Conservation (phyloP, 2,113 vertebrate genomes). For the Trichomycterus rosablanca region DNA sequence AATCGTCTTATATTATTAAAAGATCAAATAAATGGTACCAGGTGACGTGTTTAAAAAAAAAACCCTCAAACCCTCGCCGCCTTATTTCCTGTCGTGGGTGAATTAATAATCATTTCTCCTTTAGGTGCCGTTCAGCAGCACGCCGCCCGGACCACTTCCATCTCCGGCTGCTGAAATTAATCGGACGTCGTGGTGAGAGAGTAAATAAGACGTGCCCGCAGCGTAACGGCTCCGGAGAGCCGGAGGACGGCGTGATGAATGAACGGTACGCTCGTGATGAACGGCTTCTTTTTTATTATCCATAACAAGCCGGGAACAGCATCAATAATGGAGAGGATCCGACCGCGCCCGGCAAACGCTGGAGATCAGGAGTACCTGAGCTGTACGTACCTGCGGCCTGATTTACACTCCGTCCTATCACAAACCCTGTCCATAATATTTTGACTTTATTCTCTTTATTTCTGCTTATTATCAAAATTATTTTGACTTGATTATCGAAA, state of each 20-base stretch:
- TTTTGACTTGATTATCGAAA: too few species aligned
- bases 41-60: constrained; percentile 33
- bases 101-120: constrained; percentile 49
- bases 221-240: constrained; percentile 37
- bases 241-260: constrained; percentile 38
- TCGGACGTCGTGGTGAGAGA: constrained; percentile 40
- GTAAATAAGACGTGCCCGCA: constrained; percentile 48
- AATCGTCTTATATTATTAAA: constrained; percentile 28
- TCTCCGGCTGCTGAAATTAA: constrained; percentile 49
- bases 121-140: constrained; percentile 35
- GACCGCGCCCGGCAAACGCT: constrained; percentile 19
- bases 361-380: too few species aligned
- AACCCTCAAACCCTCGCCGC: constrained; percentile 7
- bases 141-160: constrained; percentile 31
- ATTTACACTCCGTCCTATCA: too few species aligned
- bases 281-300: constrained; percentile 44
- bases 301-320: constrained; percentile 43
- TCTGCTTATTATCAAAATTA: too few species aligned
- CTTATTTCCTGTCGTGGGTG: constrained; percentile 48
- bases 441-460: too few species aligned
- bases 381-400: too few species aligned
- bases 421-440: too few species aligned
- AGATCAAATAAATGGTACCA: constrained; percentile 17
- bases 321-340: constrained; percentile 39
- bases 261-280: constrained; percentile 45